Evolutionary conservation across 2,797 vertebrate species (phyloP), one percentile per base, ranked within the genome.

Genomic region (Phoebastria nigripes): DNA sequence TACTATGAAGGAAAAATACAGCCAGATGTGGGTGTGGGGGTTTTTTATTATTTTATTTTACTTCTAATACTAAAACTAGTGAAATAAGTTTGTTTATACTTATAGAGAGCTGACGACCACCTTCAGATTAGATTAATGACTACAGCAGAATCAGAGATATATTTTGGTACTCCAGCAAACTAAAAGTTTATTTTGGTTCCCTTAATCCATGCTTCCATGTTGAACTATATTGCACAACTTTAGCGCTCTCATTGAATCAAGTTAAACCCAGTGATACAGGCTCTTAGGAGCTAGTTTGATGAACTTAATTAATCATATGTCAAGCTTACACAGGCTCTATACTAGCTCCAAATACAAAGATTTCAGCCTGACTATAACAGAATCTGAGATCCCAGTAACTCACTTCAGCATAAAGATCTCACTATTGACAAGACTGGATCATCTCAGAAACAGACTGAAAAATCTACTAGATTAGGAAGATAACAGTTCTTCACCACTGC

Each of bases 1-100:
- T 55, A 41, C 17, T 14, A 59, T 7, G 20, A 66, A 49, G 29
- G 7, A 82, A 85, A 72, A 90, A 66, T 62, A 22, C 63, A 82
- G 54, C 3, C 12, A 71, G 47, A 35, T 28, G 9, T 5, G 35
- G 18, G 7, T 6, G 3, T 17, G 4, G 3, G 6, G 0, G 6
- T 9, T 33, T 61, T 16, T 39, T 41, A 46, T 67, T 39, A 63
- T 29, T 80, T 71, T 58, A 77, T 76, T 84, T 65, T 51, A 70
- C 44, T 85, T 77, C 29, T 69, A 66, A 70, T 42, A 42, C 11
- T n/a, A 66, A 85, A 90, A 52, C 14, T 13, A 67, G 12, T 62
- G 11, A 65, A 83, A 19, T 58, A 58, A 39, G 2, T 37, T 67
- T 80, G 44, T 56, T 56, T 80, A 52, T 46, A 67, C 8, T 81